Percentiles rank a stretch among this genome's conserved stretches.
Conservation (phyloP, 2,888 invertebrate genomes). For the Agelastica alni region DNA sequence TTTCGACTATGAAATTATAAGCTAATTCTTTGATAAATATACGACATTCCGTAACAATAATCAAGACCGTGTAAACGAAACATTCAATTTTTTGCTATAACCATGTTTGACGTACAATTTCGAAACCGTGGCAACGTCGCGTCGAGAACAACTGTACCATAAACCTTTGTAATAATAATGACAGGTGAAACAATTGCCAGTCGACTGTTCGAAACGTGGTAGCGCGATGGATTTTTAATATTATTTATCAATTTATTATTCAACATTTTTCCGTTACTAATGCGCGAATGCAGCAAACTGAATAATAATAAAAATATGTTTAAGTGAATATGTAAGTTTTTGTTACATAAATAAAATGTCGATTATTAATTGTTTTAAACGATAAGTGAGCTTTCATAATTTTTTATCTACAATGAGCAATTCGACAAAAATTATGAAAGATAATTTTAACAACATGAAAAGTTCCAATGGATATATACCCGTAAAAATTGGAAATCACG, state of each 20-base stretch:
- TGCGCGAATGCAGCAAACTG: not conserved
- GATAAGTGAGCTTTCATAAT: constrained; percentile 3
- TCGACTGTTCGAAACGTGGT: constrained; percentile 16
- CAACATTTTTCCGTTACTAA: not conserved
- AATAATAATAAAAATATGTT: not conserved
- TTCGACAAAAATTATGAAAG: constrained; percentile 38
- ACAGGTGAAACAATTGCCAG: constrained; percentile 38
- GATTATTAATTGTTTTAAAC: not conserved
- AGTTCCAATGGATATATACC: constrained; percentile 39
- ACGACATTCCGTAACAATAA: too few relatives aligned
- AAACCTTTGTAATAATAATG: constrained; percentile 33
- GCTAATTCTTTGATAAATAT: too few relatives aligned
- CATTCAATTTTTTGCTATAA: too few relatives aligned
- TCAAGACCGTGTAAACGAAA: too few relatives aligned
- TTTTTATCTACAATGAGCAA: constrained; percentile 29
- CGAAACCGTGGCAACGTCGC: constrained; percentile 28
- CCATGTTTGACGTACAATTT: constrained; percentile 6
- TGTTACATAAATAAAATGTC: not conserved
- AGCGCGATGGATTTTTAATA: constrained; percentile 5
- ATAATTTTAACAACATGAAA: constrained; percentile 40
- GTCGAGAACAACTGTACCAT: constrained; percentile 24
- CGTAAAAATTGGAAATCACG: constrained; percentile 36
- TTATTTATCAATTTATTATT: constrained; percentile 1
- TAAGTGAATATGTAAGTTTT: not conserved
- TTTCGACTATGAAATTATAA: too few relatives aligned